Base-by-base conservation (phyloP, 30 jellyfish, hydroid and myxozoan genomes). In the Chrysaora quinquecirrha region DNA sequence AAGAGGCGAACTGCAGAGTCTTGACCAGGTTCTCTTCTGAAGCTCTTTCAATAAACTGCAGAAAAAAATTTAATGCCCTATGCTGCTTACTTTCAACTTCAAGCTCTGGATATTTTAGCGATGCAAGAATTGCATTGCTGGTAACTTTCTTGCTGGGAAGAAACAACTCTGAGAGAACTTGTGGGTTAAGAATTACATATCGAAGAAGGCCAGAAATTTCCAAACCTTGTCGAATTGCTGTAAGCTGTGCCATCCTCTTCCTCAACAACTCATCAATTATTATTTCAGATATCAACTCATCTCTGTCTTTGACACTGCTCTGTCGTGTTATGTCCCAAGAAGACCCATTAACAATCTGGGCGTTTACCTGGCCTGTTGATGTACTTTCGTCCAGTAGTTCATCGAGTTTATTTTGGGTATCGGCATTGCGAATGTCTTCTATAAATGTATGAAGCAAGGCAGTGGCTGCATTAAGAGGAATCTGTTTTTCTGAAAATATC, bases 381-480 rank as follows among this genome's bases (percentile, higher is more conserved):
- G 82, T 38, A 7, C 43, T 71, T 48, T 71, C 82, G 14, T 71
- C 82, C 12, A 38, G 21, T 2, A 71, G 82, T 34, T 14, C 7
- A 33, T 71, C 82, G 7, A 43, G 68, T 48, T 71, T 35, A 16
- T 34, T 68, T 21, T 38, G 32, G 2, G 82, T 71, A 48, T 71
- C 68, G n/a, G 71, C 82, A 7, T 71, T 71, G 21, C 82, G 71
- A 11, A 38, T 71, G 28, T 71, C 82, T 1, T 71, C 70, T 14
- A 70, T 38, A 0, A 71, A 48, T 0, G 69, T 34, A 48, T 71
- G 82, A 6, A 71, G 68, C 68, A 46, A 43, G 68, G 82, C 82
- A 14, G 82, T 71, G 6, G 43, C 82, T 7, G 82, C 82, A 71
- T 71, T 71, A 9, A 71, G 68, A 9, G 82, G 82, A n/a, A 71